These are phyloP conservation scores for Ploceus nigricollis DNA, from an alignment of 2,113 vertebrate species.

Conservation along the genomic window DNA sequence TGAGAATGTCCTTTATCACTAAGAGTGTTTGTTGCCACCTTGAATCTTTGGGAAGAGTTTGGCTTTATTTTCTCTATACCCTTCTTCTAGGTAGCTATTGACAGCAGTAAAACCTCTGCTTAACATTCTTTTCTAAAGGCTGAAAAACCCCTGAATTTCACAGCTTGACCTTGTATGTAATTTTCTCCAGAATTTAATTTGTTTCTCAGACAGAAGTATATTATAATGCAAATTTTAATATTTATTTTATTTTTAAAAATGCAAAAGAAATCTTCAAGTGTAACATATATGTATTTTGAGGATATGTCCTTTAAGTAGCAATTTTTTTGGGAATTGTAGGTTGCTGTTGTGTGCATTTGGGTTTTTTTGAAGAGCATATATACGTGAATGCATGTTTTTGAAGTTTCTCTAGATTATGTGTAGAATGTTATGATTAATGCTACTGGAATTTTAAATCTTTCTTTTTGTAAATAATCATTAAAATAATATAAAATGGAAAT, in stretches of 20 bases:
- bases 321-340: not conserved
- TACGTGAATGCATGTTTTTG: not conserved
- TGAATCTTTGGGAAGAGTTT: not conserved
- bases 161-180: not conserved
- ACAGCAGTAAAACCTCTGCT: not conserved
- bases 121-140: not conserved
- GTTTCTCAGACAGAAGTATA: not conserved
- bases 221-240: not conserved
- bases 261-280: not conserved
- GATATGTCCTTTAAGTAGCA: not conserved
- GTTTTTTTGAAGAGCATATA: not conserved
- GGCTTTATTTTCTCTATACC: not conserved
- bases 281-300: not conserved
- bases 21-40: not conserved
- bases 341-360: rapidly evolving
- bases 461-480: not conserved
- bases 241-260: not conserved
- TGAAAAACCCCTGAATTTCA: rapidly evolving
- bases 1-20: not conserved
- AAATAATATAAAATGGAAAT: not conserved
- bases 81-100: not conserved
- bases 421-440: not conserved
- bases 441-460: not conserved
- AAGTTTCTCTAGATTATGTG: not conserved
- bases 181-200: not conserved